Percentiles rank a stretch among this genome's conserved stretches.
These are phyloP conservation scores for Pelmatolapia mariae DNA, from an alignment of 2,113 vertebrate species.

Conservation along the genomic window DNA sequence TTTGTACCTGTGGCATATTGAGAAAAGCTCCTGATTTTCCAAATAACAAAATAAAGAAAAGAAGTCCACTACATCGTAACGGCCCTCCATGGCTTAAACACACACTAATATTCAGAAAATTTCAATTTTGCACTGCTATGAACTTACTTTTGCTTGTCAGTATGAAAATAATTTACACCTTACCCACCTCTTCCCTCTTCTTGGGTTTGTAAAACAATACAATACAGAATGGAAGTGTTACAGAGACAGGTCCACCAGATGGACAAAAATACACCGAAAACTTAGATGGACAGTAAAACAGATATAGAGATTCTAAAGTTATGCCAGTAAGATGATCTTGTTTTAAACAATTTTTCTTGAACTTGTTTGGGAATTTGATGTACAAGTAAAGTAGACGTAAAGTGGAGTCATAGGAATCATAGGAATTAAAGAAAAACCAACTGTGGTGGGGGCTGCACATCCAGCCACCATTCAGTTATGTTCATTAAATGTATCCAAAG, in stretches of 20 bases:
- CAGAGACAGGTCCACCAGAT: neutral
- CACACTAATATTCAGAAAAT: neutral
- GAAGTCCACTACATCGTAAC: neutral
- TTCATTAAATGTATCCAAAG: neutral
- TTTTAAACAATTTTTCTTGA: neutral
- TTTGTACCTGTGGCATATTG: neutral
- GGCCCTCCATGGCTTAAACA: neutral
- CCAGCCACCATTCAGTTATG: neutral
- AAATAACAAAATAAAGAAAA: neutral
- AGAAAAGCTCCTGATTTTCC: neutral
- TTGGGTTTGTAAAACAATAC: neutral
- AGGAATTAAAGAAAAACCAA: neutral
- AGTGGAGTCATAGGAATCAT: neutral
- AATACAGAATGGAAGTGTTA: neutral
- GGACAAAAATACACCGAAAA: neutral
- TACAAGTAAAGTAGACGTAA: neutral
- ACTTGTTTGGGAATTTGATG: neutral
- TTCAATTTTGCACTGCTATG: neutral
- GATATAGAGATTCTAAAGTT: neutral
- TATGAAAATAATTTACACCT: neutral
- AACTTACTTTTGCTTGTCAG: neutral
- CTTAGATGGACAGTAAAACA: neutral
- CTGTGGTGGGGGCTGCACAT: neutral
- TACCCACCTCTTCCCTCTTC: neutral
- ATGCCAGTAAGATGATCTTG: neutral